Conservation (phyloP, 1,140 invertebrate genomes). For the Oncopodura yosiiana region DNA sequence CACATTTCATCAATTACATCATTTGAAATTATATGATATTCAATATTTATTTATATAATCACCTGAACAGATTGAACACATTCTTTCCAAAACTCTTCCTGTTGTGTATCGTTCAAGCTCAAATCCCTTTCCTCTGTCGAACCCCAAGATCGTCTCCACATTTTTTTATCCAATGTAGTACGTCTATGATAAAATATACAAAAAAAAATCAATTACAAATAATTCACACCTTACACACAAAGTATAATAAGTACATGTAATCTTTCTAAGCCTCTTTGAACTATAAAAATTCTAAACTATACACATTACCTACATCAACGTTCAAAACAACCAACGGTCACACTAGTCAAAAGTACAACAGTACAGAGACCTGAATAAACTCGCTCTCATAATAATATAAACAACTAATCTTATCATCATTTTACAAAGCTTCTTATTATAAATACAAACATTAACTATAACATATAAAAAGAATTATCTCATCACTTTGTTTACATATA, state of each 20-base stretch:
- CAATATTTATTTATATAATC: neutral
- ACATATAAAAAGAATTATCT: too few relatives aligned
- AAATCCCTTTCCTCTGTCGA: constrained; percentile 29
- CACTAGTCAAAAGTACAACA: too few relatives aligned
- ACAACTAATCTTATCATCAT: too few relatives aligned
- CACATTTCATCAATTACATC: neutral
- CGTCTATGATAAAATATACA: neutral
- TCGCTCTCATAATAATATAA: too few relatives aligned
- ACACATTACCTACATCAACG: neutral
- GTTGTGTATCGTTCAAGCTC: too few relatives aligned
- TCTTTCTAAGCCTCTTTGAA: neutral
- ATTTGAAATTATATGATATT: neutral
- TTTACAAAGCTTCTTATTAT: too few relatives aligned
- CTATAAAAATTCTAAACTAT: neutral
- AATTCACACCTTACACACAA: neutral
- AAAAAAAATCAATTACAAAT: neutral
- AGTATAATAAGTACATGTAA: neutral
- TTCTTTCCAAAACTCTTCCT: constrained; percentile 28
- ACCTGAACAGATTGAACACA: constrained; percentile 32
- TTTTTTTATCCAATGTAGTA: constrained; percentile 26
- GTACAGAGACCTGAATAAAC: too few relatives aligned
- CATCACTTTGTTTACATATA: too few relatives aligned
- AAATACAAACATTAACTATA: too few relatives aligned
- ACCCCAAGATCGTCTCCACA: constrained; percentile 32
- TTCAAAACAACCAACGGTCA: too few relatives aligned